Base-by-base conservation (phyloP, 1,140 invertebrate genomes). In the Rhizoglyphus robini region DNA sequence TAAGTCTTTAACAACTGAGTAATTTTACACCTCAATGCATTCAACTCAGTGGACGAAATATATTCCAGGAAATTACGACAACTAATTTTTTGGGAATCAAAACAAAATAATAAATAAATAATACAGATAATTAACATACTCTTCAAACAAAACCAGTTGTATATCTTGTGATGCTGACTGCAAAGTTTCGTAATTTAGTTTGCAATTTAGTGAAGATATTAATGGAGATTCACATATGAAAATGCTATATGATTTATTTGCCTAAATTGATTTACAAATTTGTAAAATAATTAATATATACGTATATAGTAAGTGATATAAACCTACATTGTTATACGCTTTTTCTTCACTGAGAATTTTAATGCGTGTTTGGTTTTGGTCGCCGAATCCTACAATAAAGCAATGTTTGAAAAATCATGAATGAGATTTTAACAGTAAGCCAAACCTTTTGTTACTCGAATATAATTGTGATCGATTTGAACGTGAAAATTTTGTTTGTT, bases 401-500 rank as follows among this genome's bases (percentile, higher is more conserved):
- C n/a, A n/a, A n/a, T n/a, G n/a, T n/a, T n/a, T n/a, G n/a, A n/a
- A n/a, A n/a, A n/a, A n/a, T n/a, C n/a, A n/a, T n/a, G n/a, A n/a
- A n/a, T n/a, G n/a, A n/a, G n/a, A n/a, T n/a, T n/a, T n/a, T n/a
- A n/a, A n/a, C n/a, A n/a, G n/a, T n/a, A n/a, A n/a, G n/a, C n/a
- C n/a, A n/a, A n/a, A n/a, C n/a, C 63, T 64, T 27, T 64, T 1
- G 63, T 64, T 20, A 64, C 63, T 27, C 18, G 41, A 49, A 64
- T 48, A 13, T 27, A 18, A 20, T 57, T 2, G 5, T 5, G 30
- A 64, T 64, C 47, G 15, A 64, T 64, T 57, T 64, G 38, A 1
- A 51, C 63, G 29, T 64, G 15, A 29, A 64, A 64, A 20, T 48
- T 64, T 30, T 64, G 63, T 23, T 64, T 64, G 27, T 36, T 64